Evolutionary conservation across 2,797 vertebrate genomes (phyloP).

Genomic region (Uromys caudimaculatus): DNA sequence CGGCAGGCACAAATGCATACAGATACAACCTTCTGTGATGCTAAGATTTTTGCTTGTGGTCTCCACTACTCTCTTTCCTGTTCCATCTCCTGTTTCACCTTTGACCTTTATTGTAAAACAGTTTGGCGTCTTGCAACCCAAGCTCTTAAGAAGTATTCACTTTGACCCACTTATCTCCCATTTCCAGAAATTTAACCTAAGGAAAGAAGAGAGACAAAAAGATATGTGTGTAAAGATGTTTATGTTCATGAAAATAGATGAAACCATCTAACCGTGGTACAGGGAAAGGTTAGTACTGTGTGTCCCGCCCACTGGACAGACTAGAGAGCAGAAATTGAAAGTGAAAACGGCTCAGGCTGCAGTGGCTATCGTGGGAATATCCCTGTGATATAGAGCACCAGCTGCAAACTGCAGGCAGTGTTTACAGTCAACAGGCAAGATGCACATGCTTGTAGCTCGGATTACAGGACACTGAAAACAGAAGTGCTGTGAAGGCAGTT

Average conservation of each 20-base stretch:
- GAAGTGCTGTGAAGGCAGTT: background rate
- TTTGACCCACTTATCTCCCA: background rate
- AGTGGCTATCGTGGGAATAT: background rate
- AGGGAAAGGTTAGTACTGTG: background rate
- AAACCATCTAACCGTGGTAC: background rate
- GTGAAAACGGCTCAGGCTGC: background rate
- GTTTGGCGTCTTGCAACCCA: background rate
- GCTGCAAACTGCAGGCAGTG: background rate
- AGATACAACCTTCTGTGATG: no score
- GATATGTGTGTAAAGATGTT: background rate
- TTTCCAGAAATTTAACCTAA: conserved; percentile 28
- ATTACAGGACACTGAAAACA: background rate
- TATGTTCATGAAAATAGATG: conserved; percentile 12
- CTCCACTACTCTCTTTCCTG: background rate
- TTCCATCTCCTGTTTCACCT: background rate
- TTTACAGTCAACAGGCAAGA: conserved; percentile 3
- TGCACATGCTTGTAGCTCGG: background rate
- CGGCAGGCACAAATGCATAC: background rate
- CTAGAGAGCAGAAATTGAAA: conserved; percentile 25
- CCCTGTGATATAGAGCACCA: background rate
- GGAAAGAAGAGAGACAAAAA: background rate
- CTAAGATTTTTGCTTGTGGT: background rate
- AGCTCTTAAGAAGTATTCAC: background rate
- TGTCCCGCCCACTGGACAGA: background rate
- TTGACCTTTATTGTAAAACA: background rate